Conservation (phyloP, 2,113 vertebrate genomes). For the Zapornia atra region DNA sequence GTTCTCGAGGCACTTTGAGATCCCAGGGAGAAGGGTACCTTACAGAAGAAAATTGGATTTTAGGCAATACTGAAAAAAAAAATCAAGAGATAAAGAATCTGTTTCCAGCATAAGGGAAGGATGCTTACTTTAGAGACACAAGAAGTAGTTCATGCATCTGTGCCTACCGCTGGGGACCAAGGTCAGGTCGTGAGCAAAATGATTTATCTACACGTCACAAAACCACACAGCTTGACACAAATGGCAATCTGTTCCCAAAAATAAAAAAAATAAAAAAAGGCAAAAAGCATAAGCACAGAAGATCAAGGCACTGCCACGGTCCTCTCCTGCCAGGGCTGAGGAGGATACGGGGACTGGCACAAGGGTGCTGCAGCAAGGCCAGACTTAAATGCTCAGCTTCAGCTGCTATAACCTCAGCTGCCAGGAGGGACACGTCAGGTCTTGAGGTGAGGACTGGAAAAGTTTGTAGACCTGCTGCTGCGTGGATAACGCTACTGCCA, state of each 20-base stretch:
- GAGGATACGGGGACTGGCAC: background rate
- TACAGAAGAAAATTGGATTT: background rate
- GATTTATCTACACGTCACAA: slow-evolving; percentile 31
- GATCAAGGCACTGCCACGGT: background rate
- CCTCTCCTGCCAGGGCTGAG: background rate
- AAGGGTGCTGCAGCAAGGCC: background rate
- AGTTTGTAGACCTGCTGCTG: background rate
- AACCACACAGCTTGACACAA: slow-evolving; percentile 55
- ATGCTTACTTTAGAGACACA: background rate
- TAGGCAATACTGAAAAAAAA: background rate
- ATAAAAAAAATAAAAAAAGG: background rate
- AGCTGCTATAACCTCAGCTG: background rate
- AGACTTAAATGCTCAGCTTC: background rate
- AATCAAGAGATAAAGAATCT: background rate
- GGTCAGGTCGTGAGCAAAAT: background rate
- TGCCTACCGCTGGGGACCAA: slow-evolving; percentile 17
- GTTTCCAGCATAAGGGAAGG: background rate
- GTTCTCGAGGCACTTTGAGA: background rate
- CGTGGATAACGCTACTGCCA: background rate
- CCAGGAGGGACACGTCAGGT: background rate
- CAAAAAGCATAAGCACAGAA: background rate
- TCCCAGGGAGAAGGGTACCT: background rate
- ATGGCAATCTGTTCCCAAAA: slow-evolving; percentile 26
- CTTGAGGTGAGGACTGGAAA: background rate
- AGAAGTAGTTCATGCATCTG: slow-evolving; percentile 9